phyloP scores from a whole-genome alignment of 2,888 invertebrate genomes.

The Branchinecta sandiegonensis region DNA sequence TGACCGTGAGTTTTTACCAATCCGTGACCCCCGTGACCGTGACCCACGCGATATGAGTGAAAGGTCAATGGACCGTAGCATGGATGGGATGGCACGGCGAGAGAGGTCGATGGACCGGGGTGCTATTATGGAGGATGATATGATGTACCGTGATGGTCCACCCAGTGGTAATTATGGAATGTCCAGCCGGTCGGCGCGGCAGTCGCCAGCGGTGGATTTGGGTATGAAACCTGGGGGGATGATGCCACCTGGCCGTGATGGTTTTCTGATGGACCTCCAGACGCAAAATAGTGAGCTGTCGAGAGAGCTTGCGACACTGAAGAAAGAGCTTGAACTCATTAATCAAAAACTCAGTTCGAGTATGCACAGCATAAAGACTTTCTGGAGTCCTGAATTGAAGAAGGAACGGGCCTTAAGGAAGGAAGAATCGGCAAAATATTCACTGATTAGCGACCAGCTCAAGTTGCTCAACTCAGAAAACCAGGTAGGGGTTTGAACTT shows the following conservation, averaged over 20 bases:
- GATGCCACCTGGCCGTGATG: slow-evolving; percentile 32
- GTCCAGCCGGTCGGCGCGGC: slow-evolving; percentile 26
- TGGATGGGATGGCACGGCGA: slow-evolving; percentile 32
- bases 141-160: slow-evolving; percentile 39
- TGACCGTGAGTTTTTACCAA: slow-evolving; percentile 74
- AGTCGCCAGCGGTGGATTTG: slow-evolving; percentile 23
- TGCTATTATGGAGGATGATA: slow-evolving; percentile 39
- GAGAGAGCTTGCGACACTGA: slow-evolving; percentile 73
- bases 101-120: slow-evolving; percentile 50
- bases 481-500: slow-evolving; percentile 49
- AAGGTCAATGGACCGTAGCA: slow-evolving; percentile 46
- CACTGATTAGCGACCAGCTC: slow-evolving; percentile 88
- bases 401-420: slow-evolving; percentile 91
- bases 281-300: slow-evolving; percentile 89
- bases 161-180: slow-evolving; percentile 24
- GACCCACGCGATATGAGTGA: slow-evolving; percentile 41
- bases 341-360: slow-evolving; percentile 95
- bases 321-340: slow-evolving; percentile 84
- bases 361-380: slow-evolving; percentile 99
- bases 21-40: slow-evolving; percentile 52
- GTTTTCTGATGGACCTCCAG: slow-evolving; percentile 71
- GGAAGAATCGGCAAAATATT: slow-evolving; percentile 94
- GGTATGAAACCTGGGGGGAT: slow-evolving; percentile 27
- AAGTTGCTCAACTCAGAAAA: slow-evolving; percentile 90
- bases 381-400: slow-evolving; percentile 99